Evolutionary conservation across 2,888 invertebrate species (phyloP).

Genomic region (Ariolimax columbianus): DNA sequence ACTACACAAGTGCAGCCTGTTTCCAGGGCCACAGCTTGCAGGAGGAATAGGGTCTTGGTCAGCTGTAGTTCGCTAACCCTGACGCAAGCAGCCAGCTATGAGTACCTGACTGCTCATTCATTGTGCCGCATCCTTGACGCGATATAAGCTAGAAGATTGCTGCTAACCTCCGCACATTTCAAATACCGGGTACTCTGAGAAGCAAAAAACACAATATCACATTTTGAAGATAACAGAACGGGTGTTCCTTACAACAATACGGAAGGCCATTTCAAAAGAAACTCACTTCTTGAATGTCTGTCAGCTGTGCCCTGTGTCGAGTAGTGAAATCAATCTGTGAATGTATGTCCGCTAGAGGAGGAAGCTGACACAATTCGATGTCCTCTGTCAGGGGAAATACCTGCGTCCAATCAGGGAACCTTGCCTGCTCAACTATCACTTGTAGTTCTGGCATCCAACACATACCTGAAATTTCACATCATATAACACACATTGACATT

Average conservation of each 20-base stretch:
- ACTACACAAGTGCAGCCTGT: too few species aligned
- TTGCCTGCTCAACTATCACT: conserved; percentile 42
- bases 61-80: too few species aligned
- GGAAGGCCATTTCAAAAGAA: not conserved
- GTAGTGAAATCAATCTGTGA: conserved; percentile 66
- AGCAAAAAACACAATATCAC: too few species aligned
- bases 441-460: conserved; percentile 49
- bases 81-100: too few species aligned
- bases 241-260: not conserved
- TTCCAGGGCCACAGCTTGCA: too few species aligned
- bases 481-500: not conserved
- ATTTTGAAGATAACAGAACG: too few species aligned
- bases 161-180: too few species aligned
- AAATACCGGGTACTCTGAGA: too few species aligned
- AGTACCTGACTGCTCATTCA: too few species aligned
- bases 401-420: conserved; percentile 67
- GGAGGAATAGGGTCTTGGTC: too few species aligned
- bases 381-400: conserved; percentile 74
- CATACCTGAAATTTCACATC: conserved; percentile 20
- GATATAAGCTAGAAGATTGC: too few species aligned
- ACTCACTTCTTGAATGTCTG: conserved; percentile 73
- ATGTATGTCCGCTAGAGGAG: conserved; percentile 73
- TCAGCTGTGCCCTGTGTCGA: conserved; percentile 65
- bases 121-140: too few species aligned
- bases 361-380: conserved; percentile 72